These are phyloP conservation scores for Enteromius afrohamiltoni DNA, from an alignment of 2,797 vertebrate species.

Conservation along the genomic window DNA sequence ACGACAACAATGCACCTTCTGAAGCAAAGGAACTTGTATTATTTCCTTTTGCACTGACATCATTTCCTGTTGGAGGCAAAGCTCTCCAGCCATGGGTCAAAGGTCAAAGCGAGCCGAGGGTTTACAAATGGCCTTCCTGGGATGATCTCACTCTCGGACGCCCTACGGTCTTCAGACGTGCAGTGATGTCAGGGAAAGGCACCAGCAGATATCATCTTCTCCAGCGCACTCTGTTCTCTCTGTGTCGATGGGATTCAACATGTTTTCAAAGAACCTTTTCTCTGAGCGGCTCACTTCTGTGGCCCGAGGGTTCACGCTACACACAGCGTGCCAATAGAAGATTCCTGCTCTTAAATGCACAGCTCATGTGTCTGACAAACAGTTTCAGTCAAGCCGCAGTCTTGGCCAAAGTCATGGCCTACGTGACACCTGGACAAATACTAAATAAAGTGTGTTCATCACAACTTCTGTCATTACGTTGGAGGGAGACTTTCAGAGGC, in stretches of 20 bases:
- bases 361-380: constrained; percentile 32
- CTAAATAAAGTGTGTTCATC: constrained; percentile 15
- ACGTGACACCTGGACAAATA: constrained; percentile 1
- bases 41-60: constrained; percentile 36
- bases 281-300: constrained; percentile 9
- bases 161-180: constrained; percentile 9
- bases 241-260: constrained; percentile 43
- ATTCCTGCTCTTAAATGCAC: constrained; percentile 29
- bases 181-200: constrained; percentile 36
- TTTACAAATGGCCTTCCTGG: constrained; percentile 29
- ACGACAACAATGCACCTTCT: constrained; percentile 26
- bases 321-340: constrained; percentile 34
- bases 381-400: constrained; percentile 6
- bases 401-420: background rate
- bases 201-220: constrained; percentile 21
- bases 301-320: constrained; percentile 31
- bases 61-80: constrained; percentile 18
- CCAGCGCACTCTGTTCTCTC: constrained; percentile 11
- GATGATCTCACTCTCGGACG: constrained; percentile 12
- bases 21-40: constrained; percentile 29
- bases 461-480: background rate
- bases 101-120: background rate
- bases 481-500: background rate
- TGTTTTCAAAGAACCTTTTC: constrained; percentile 44
- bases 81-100: constrained; percentile 24